Conservation (phyloP, 1,140 invertebrate species). For the Meloidogyne chitwoodi region DNA sequence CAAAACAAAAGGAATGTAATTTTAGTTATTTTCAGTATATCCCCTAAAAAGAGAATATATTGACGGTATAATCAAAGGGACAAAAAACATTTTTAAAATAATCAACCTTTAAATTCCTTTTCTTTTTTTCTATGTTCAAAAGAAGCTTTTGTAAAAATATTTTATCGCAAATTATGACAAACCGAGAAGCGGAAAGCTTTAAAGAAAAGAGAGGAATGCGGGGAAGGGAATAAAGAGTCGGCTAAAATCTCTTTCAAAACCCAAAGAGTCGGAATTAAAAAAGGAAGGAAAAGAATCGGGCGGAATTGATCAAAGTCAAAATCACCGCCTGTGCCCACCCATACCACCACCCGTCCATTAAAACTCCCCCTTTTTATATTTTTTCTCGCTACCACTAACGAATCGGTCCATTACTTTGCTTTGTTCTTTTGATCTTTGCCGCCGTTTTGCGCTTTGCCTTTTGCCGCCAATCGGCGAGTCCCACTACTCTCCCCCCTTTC, state of each 20-base stretch:
- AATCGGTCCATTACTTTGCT: background rate
- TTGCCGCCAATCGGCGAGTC: slow-evolving; percentile 3
- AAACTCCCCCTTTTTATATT: background rate
- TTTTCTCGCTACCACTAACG: background rate
- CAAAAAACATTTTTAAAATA: background rate
- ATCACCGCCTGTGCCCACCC: background rate
- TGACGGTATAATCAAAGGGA: background rate
- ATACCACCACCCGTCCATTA: background rate
- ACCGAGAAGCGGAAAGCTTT: background rate
- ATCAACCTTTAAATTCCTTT: too few species aligned
- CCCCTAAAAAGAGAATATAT: too few species aligned
- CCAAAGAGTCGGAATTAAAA: background rate
- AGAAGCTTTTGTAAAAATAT: background rate
- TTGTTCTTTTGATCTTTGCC: background rate
- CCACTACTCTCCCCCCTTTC: background rate
- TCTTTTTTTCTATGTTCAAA: too few species aligned
- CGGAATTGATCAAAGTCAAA: background rate
- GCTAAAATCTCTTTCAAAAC: background rate
- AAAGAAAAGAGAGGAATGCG: background rate
- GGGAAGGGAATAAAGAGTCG: background rate
- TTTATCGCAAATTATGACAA: background rate
- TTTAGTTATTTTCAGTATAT: too few species aligned
- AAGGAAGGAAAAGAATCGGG: background rate
- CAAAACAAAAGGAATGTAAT: background rate
- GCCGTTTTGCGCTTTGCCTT: background rate